These are phyloP conservation scores for Philotrypesis tridentata DNA, from an alignment of 1,140 invertebrate species.

Conservation along the genomic window DNA sequence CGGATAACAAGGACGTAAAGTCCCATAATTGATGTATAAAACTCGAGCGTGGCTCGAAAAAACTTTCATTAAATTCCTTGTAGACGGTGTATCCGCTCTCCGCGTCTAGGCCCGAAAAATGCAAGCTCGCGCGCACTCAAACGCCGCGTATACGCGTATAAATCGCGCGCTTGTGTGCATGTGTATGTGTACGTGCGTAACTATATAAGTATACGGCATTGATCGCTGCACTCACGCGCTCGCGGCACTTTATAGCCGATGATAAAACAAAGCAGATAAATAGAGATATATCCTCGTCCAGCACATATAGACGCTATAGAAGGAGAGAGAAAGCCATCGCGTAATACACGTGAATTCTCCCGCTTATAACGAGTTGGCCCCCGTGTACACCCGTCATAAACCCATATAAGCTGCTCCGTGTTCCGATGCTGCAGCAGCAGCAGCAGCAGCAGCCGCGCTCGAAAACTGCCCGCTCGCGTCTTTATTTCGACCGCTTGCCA, in stretches of 20 bases:
- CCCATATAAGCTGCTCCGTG: constrained; percentile 37
- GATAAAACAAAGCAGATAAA: constrained; percentile 33
- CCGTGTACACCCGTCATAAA: constrained; percentile 29
- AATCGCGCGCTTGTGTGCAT: background rate
- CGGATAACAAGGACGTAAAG: background rate
- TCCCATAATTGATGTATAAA: background rate
- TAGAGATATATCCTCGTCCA: no score
- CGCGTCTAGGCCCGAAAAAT: constrained; percentile 10
- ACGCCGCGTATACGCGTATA: background rate
- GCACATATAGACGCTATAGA: background rate
- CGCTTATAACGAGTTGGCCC: constrained; percentile 23
- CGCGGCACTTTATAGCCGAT: background rate
- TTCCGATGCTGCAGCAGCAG: no score
- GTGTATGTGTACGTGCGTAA: background rate
- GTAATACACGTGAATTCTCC: background rate
- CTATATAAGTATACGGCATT: background rate
- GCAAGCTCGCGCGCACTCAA: background rate
- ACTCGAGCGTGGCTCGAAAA: background rate
- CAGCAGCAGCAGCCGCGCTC: background rate
- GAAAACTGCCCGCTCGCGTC: background rate
- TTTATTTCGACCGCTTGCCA: background rate
- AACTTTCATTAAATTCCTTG: constrained; percentile 29
- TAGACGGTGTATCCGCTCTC: background rate
- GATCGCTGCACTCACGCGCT: background rate
- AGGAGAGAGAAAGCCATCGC: background rate